Percentiles rank a stretch among this genome's conserved stretches.
Conservation (phyloP, 1,140 invertebrate genomes). For the Drosophila rhopaloa region DNA sequence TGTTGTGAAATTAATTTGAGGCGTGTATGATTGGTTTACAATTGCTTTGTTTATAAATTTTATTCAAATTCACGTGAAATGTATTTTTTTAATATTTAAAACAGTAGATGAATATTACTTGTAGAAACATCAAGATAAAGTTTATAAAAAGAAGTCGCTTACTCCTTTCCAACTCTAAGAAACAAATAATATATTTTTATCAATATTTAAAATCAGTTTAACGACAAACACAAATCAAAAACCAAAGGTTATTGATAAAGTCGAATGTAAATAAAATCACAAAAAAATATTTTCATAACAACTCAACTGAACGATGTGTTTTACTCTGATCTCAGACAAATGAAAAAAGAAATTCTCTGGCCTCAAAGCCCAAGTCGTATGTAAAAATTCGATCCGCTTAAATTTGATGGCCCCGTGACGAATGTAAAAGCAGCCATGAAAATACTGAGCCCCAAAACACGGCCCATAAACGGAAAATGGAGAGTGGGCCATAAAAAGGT, state of each 20-base stretch:
- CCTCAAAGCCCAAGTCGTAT: background rate
- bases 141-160: constrained; percentile 11
- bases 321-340: constrained; percentile 15
- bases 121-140: no score
- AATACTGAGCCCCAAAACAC: constrained; percentile 36
- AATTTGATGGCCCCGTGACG: constrained; percentile 52
- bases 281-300: constrained; percentile 40
- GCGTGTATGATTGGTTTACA: background rate
- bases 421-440: constrained; percentile 60
- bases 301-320: constrained; percentile 26
- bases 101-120: no score
- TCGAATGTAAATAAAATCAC: constrained; percentile 30
- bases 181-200: constrained; percentile 32
- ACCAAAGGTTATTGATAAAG: constrained; percentile 27
- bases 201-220: constrained; percentile 19
- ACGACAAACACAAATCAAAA: constrained; percentile 2
- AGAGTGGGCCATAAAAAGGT: constrained; percentile 42
- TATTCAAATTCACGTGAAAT: background rate
- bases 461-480: constrained; percentile 30
- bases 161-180: constrained; percentile 3
- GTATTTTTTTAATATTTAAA: background rate
- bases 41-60: no score
- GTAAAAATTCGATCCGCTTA: constrained; percentile 53
- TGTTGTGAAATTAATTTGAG: constrained; percentile 5
- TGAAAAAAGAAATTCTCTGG: constrained; percentile 21